Base-by-base conservation (phyloP, 2,888 invertebrate species). In the Iselma pallidipennis region DNA sequence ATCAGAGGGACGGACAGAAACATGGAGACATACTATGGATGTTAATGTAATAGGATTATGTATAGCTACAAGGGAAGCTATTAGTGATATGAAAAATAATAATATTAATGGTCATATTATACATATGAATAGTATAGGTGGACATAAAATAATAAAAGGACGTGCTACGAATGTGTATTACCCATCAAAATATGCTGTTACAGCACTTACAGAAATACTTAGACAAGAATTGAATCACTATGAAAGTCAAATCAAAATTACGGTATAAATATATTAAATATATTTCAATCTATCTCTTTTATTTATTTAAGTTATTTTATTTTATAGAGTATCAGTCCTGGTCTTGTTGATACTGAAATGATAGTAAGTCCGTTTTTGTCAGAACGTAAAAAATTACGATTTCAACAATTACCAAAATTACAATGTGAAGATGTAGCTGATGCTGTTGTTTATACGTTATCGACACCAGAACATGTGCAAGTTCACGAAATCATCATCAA, bases 121-220 rank as follows among this genome's bases (percentile, higher is more conserved):
- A 5, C 73, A 74, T 50, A 72, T 73, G 10, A 69, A 70, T 52
- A 74, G 73, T 48, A 51, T 71, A 49, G 50, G 67, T 25, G 74
- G 73, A 10, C 72, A 74, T 53, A 67, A 67, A 16, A 70, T 74
- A 1, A 61, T 62, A 1, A 59, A 66, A 50, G 42, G 69, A 0
- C 71, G 69, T 5, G 56, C 59, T 49, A 25, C 72, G 1, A 74
- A 74, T 19, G 68, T 74, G 59, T 77, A 77, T 54, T 56, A 74
- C 4, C 74, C 76, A 5, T 70, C 71, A 16, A 77, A 76, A 66
- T 76, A 73, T 58, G 80, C 78, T 4, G 72, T 79, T 52, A 76
- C 75, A 3, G 78, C 78, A 26, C 66, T 80, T 48, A 77, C 78
- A 1, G 80, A 80, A 63, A 77, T 76, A 53, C 67, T 80, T 21